Base-by-base conservation (phyloP, 2,888 invertebrate genomes). In the Chouioia cunea region DNA sequence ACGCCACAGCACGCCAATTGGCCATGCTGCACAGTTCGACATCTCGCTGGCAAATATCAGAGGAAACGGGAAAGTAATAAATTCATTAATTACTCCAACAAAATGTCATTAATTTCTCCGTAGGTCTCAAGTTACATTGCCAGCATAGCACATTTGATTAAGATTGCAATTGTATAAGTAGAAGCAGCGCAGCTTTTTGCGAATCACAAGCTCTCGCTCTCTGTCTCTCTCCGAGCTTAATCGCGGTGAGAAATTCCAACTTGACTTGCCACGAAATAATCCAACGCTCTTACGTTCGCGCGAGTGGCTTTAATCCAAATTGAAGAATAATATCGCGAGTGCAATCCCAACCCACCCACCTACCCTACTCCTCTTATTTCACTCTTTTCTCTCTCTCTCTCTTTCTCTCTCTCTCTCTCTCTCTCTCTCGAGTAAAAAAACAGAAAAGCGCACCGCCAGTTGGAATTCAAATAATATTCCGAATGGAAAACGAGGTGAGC, bases 311-410 rank as follows among this genome's bases (percentile, higher is more conserved):
- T 76, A 77, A 80, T 80, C 77, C 75, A 78, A 79, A 79, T 79
- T 78, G 76, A 79, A 78, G 80, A 79, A 80, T 79, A 79, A 80
- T 79, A 78, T 76, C 75, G 56, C 62, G n/a, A n/a, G n/a, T n/a
- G n/a, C n/a, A n/a, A n/a, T n/a, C n/a, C n/a, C n/a, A n/a, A n/a
- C n/a, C n/a, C n/a, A n/a, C n/a, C n/a, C n/a, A n/a, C n/a, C n/a
- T n/a, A n/a, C n/a, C n/a, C n/a, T n/a, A n/a, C n/a, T n/a, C n/a
- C n/a, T n/a, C n/a, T n/a, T n/a, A n/a, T n/a, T n/a, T n/a, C n/a
- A n/a, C n/a, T n/a, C n/a, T n/a, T n/a, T n/a, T n/a, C n/a, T n/a
- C n/a, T n/a, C n/a, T n/a, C n/a, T n/a, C n/a, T n/a, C n/a, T n/a
- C n/a, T n/a, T n/a, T n/a, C n/a, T n/a, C n/a, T n/a, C n/a, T n/a